Conservation (phyloP, 2,888 invertebrate species). For the Mactromeris polynyma region DNA sequence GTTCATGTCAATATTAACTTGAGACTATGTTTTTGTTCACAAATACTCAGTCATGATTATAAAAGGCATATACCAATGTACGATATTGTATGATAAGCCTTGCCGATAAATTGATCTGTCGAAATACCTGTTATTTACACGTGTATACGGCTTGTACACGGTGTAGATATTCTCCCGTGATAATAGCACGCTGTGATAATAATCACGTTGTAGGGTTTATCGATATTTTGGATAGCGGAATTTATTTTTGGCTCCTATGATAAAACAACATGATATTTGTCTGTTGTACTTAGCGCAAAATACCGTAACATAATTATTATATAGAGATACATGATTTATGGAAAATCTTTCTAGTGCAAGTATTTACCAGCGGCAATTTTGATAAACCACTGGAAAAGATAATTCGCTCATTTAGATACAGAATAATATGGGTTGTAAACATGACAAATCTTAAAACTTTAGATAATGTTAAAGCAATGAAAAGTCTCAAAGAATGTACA, state of each 20-base stretch:
- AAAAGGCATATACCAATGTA: background rate
- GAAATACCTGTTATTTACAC: background rate
- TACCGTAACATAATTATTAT: no score
- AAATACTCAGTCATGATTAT: background rate
- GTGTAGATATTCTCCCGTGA: background rate
- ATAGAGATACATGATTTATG: no score
- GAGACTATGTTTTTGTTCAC: background rate
- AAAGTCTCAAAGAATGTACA: no score
- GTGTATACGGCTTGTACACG: background rate
- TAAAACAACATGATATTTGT: background rate
- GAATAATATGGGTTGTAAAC: no score
- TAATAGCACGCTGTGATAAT: slow-evolving; percentile 3
- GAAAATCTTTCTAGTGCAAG: no score
- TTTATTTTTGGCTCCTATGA: background rate
- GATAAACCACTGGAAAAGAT: no score
- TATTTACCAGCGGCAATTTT: no score
- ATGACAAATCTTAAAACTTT: no score
- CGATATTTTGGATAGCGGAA: background rate
- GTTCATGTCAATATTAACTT: no score
- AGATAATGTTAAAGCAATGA: no score
- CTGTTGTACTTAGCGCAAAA: background rate
- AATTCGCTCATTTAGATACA: no score
- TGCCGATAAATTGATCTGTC: background rate
- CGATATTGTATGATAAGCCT: background rate
- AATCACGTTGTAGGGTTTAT: background rate